A percentile compares a stretch with the other conserved stretches of the same genome.
These are phyloP conservation scores for Callopanchax toddi DNA, from an alignment of 2,113 vertebrate species.

Conservation along the genomic window DNA sequence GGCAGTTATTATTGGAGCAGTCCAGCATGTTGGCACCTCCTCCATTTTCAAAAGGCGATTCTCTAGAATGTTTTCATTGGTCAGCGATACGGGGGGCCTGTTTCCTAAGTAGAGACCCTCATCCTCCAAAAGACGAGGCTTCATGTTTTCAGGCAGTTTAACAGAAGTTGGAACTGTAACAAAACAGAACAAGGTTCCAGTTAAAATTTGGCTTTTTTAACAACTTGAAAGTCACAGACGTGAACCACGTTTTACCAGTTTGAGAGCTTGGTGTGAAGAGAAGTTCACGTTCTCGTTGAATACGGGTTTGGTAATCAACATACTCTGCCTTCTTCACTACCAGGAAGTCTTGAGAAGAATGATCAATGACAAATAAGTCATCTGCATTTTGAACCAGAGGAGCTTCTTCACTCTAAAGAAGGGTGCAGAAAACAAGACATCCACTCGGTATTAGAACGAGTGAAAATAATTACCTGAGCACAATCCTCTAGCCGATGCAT, in stretches of 20 bases:
- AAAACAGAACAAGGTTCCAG: background rate
- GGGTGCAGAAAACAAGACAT: background rate
- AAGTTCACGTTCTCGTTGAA: slow-evolving; percentile 80
- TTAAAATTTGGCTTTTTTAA: background rate
- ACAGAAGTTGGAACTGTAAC: slow-evolving; percentile 83
- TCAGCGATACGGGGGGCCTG: slow-evolving; percentile 81
- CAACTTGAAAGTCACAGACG: background rate
- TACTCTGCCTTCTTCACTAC: slow-evolving; percentile 83
- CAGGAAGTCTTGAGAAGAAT: slow-evolving; percentile 81
- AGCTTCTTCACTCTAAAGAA: slow-evolving; percentile 83
- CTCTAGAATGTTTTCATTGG: slow-evolving; percentile 90
- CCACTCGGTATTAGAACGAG: background rate
- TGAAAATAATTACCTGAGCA: background rate
- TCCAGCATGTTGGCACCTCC: slow-evolving; percentile 68
- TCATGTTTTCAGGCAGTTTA: slow-evolving; percentile 88
- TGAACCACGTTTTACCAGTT: slow-evolving; percentile 76
- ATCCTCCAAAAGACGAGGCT: slow-evolving; percentile 92
- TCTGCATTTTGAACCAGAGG: slow-evolving; percentile 73
- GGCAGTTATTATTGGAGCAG: background rate
- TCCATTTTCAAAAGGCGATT: slow-evolving; percentile 89
- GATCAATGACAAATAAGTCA: slow-evolving; percentile 82
- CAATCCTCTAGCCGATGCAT: background rate
- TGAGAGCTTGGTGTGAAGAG: slow-evolving; percentile 86
- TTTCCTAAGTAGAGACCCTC: slow-evolving; percentile 94
- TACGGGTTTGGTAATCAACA: slow-evolving; percentile 70